phyloP scores from a whole-genome alignment of 1,140 invertebrate species.

The Manduca sexta region DNA sequence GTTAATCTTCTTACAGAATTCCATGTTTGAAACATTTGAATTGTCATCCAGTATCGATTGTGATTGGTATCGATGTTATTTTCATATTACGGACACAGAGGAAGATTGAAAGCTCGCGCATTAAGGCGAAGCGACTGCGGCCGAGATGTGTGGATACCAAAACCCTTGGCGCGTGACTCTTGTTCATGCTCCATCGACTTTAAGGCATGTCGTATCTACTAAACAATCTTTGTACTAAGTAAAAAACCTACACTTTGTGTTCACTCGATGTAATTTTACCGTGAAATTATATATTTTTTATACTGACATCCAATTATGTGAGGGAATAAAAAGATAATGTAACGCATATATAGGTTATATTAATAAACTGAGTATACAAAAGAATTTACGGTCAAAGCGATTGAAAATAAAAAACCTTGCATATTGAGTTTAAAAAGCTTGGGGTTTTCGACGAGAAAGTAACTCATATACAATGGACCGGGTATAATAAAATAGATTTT shows the following conservation, averaged over 20 bases:
- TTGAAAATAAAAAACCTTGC: too few species aligned
- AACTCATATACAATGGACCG: too few species aligned
- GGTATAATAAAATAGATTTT: too few species aligned
- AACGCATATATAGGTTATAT: too few species aligned
- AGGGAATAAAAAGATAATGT: too few species aligned
- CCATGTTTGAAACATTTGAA: background rate
- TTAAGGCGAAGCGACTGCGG: slow-evolving; percentile 9
- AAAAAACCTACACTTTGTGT: slow-evolving; percentile 31
- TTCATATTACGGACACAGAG: background rate
- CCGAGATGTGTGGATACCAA: slow-evolving; percentile 41
- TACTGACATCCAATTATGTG: too few species aligned
- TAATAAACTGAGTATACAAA: too few species aligned
- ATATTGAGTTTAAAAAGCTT: too few species aligned
- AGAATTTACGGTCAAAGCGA: too few species aligned
- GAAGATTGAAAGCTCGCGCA: slow-evolving; percentile 8
- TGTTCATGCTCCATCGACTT: slow-evolving; percentile 58
- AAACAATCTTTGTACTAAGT: slow-evolving; percentile 41
- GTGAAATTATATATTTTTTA: slow-evolving; percentile 3
- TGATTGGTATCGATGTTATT: background rate
- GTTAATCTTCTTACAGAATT: slow-evolving; percentile 1
- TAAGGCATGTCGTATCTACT: slow-evolving; percentile 50
- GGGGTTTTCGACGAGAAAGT: too few species aligned
- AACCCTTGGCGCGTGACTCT: slow-evolving; percentile 65
- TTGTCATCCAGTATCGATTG: background rate
- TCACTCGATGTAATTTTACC: slow-evolving; percentile 6